Evolutionary conservation across 1,140 invertebrate genomes (phyloP).

Genomic region (Idris sp.): DNA sequence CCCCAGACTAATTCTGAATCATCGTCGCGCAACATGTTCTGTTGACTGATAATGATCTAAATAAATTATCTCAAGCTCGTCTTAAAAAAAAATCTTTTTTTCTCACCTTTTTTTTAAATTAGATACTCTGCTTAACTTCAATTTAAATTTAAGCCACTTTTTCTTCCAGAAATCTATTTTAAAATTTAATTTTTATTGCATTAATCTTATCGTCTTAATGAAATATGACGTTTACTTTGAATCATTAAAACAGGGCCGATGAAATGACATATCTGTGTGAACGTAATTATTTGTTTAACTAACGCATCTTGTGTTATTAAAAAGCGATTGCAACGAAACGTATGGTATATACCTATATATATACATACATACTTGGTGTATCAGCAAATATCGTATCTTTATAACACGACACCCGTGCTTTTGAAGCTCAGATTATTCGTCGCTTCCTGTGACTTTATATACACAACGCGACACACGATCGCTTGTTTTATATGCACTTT

Average conservation of each 20-base stretch:
- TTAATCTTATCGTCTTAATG: no score
- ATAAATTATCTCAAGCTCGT: conserved; percentile 24
- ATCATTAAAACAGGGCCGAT: conserved; percentile 15
- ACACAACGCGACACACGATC: conserved; percentile 49
- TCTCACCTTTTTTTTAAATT: no score
- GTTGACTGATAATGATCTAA: conserved; percentile 45
- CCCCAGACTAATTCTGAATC: conserved; percentile 19
- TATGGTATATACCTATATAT: no score
- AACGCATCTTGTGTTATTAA: conserved; percentile 29
- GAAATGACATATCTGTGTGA: conserved; percentile 51
- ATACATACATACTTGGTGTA: conserved; percentile 54
- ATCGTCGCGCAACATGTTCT: conserved; percentile 23
- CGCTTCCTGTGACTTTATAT: conserved; percentile 55
- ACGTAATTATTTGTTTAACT: conserved; percentile 48
- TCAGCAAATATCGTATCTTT: conserved; percentile 58
- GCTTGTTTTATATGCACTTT: conserved; percentile 48
- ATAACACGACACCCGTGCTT: conserved; percentile 56
- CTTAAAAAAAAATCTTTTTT: no score
- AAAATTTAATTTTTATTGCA: no score
- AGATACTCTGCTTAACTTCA: no score
- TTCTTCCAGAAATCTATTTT: neutral
- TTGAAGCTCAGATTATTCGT: conserved; percentile 55
- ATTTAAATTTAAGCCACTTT: conserved; percentile 1
- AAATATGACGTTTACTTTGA: no score
- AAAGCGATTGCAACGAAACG: conserved; percentile 45